Base-by-base conservation (phyloP, 2,888 invertebrate species). In the Xylophagus ater region DNA sequence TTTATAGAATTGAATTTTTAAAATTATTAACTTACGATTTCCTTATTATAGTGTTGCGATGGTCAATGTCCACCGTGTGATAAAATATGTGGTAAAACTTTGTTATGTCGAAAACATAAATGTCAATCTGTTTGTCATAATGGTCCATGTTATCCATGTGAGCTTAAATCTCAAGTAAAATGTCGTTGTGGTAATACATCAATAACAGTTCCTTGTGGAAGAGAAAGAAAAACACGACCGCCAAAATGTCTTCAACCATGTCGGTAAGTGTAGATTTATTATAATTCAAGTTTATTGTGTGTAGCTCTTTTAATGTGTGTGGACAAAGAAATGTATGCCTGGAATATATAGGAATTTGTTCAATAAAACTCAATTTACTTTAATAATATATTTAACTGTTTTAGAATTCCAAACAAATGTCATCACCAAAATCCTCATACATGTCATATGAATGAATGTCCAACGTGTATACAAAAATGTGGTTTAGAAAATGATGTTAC, bases 31-130 rank as follows among this genome's bases (percentile, higher is more conserved):
- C 12, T 28, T 28, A 13, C 8, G 2, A 8, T 2, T 34, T 36
- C 20, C 1, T 44, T 26, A 4, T 13, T 37, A 41, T 55, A 80
- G 78, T 92, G 90, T 56, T 92, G 90, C 60, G 80, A 82, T 60
- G 83, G 84, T 3, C 76, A 76, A 53, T 90, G 90, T 55, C 78
- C 81, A 4, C 76, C 80, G 0, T 90, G 90, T 58, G 86, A 87
- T 53, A 86, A 87, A 59, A 65, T 74, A 0, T 96, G 94, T 60
- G 83, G 83, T 24, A 81, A 81, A 52, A 77, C 77, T 1, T 65
- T 94, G 7, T 78, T 78, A 19, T 94, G 94, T 60, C 79, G 83
- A 10, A 82, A 85, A 43, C 94, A 94, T 61, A 89, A 87, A 59
- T 88, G 87, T 53, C 60, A 68, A 15, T 80, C 81, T 4, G 70